phyloP scores from a whole-genome alignment of 2,888 invertebrate genomes.

The Scaptomyza cyrtandrae region DNA sequence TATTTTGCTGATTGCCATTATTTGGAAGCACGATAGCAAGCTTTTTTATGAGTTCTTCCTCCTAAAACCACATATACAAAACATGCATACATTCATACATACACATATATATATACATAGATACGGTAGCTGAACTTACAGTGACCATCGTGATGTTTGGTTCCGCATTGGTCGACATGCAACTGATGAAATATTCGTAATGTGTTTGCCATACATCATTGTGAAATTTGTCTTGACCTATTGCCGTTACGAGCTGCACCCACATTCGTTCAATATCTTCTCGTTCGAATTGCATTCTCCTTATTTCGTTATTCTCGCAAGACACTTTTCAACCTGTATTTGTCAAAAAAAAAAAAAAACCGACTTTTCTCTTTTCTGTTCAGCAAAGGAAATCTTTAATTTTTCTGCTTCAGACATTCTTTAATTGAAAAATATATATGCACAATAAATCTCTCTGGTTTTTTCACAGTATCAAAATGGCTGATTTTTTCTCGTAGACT shows the following conservation, averaged over 20 bases:
- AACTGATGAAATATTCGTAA: constrained; percentile 4
- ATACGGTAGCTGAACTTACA: constrained; percentile 7
- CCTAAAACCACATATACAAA: not conserved
- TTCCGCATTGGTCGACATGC: not conserved
- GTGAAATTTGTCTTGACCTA: not conserved
- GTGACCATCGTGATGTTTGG: not conserved
- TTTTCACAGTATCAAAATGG: too few species aligned
- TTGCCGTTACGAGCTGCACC: not conserved
- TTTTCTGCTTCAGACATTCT: too few species aligned
- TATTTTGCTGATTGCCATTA: too few species aligned
- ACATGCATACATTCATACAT: not conserved
- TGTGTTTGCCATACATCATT: not conserved
- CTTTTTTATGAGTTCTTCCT: not conserved
- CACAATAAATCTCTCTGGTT: too few species aligned
- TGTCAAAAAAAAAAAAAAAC: too few species aligned
- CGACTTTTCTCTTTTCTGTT: too few species aligned
- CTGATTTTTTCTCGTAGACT: too few species aligned
- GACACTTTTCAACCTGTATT: too few species aligned
- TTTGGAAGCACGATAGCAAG: rapidly evolving
- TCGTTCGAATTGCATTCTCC: too few species aligned
- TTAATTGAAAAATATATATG: too few species aligned
- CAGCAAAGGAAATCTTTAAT: too few species aligned
- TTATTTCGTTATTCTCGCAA: too few species aligned
- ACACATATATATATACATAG: not conserved
- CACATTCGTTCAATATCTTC: not conserved